Evolutionary conservation across 1,140 invertebrate genomes (phyloP).

Genomic region (Caenorhabditis tropicalis): DNA sequence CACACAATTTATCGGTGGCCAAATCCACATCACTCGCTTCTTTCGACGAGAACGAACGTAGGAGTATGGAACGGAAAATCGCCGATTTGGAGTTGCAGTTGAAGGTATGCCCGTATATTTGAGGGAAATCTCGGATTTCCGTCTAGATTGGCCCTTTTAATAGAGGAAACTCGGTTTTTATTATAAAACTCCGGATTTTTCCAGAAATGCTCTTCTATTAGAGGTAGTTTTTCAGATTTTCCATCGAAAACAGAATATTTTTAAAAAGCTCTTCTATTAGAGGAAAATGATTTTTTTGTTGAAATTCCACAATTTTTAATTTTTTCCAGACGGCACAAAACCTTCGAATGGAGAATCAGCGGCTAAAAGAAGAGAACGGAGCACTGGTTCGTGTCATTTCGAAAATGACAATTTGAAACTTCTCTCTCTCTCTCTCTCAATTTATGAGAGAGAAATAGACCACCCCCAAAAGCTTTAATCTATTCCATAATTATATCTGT

Average conservation of each 20-base stretch:
- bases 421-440: too few species aligned
- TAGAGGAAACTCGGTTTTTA: not conserved
- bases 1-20: not conserved
- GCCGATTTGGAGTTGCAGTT: constrained; percentile 55
- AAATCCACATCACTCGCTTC: constrained; percentile 45
- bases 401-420: constrained; percentile 50
- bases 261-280: not conserved
- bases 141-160: not conserved
- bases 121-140: not conserved
- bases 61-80: constrained; percentile 51
- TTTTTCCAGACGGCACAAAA: constrained; percentile 54
- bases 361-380: constrained; percentile 60
- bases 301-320: not conserved
- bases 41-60: constrained; percentile 52
- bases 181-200: not conserved
- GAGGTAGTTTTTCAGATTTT: not conserved
- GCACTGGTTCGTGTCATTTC: constrained; percentile 60
- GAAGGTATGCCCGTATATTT: constrained; percentile 27
- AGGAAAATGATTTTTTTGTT: too few species aligned
- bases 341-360: constrained; percentile 55
- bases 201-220: not conserved
- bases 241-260: too few species aligned
- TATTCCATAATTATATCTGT: too few species aligned
- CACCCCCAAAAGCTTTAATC: too few species aligned
- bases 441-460: too few species aligned